A percentile compares a stretch with the other conserved stretches of the same genome.
These are phyloP conservation scores for Lagocephalus sceleratus DNA, from an alignment of 2,797 vertebrate species.

Conservation along the genomic window DNA sequence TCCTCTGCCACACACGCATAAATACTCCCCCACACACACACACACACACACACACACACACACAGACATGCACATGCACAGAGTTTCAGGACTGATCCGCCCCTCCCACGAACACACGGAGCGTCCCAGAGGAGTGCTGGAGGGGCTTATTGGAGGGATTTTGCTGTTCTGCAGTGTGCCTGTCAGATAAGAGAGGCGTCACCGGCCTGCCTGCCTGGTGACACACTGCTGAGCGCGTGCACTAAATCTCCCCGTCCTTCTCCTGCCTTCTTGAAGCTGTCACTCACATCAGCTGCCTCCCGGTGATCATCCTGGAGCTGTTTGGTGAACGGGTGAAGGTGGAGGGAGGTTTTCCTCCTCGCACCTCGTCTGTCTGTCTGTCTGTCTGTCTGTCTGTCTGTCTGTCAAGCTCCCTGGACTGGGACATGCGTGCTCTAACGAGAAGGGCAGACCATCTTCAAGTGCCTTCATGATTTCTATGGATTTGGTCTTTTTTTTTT, in stretches of 20 bases:
- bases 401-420: slow-evolving; percentile 9
- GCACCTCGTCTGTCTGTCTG: slow-evolving; percentile 12
- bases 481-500: background rate
- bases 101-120: slow-evolving; percentile 11
- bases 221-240: slow-evolving; percentile 52
- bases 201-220: slow-evolving; percentile 50
- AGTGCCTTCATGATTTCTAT: too few relatives aligned
- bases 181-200: slow-evolving; percentile 69
- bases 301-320: slow-evolving; percentile 23
- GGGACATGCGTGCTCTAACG: slow-evolving; percentile 4
- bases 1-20: slow-evolving; percentile 18
- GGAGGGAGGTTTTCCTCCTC: slow-evolving; percentile 1
- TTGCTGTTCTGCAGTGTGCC: slow-evolving; percentile 71
- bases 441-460: slow-evolving; percentile 7
- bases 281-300: slow-evolving; percentile 60
- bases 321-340: slow-evolving; percentile 1
- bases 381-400: too few relatives aligned
- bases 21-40: background rate
- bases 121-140: slow-evolving; percentile 56
- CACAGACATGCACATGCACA: slow-evolving; percentile 7
- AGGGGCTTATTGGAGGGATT: slow-evolving; percentile 69
- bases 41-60: slow-evolving; percentile 7
- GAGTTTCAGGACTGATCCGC: too few relatives aligned
- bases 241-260: slow-evolving; percentile 27
- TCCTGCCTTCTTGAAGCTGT: slow-evolving; percentile 47